Conservation (phyloP, 2,797 vertebrate genomes). For the Hippocampus kuda region DNA sequence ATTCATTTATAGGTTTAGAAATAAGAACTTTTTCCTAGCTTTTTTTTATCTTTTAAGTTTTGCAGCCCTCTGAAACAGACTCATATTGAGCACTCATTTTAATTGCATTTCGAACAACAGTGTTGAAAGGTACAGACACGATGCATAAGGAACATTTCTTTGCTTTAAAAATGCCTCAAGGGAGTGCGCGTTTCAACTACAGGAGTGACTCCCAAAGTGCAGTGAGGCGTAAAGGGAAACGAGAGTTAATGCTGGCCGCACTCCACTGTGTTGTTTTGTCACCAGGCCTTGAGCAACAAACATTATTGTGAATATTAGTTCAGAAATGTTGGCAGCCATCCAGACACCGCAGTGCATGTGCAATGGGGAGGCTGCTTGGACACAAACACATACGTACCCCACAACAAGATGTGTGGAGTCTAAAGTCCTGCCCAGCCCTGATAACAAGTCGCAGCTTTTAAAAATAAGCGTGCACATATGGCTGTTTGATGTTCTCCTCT, state of each 20-base stretch:
- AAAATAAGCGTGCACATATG: constrained; percentile 66
- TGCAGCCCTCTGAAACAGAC: too few relatives aligned
- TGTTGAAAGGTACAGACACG: background rate
- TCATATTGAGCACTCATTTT: background rate
- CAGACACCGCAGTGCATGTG: constrained; percentile 44
- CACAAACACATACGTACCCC: constrained; percentile 35
- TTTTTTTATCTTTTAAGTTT: too few relatives aligned
- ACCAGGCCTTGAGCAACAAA: constrained; percentile 46
- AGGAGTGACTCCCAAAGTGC: background rate
- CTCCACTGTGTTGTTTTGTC: constrained; percentile 55
- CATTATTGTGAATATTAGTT: constrained; percentile 62
- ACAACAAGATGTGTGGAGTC: constrained; percentile 65
- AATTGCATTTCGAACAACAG: background rate
- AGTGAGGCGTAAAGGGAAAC: constrained; percentile 24
- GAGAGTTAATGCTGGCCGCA: constrained; percentile 48
- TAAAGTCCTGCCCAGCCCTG: constrained; percentile 69
- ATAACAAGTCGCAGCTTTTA: constrained; percentile 69
- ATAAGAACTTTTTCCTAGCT: too few relatives aligned
- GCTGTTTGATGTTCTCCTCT: constrained; percentile 60
- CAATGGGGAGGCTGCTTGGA: constrained; percentile 39
- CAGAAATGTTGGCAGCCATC: constrained; percentile 59
- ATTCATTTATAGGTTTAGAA: too few relatives aligned
- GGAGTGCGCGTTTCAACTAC: constrained; percentile 5
- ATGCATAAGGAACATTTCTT: background rate
- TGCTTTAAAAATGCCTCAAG: constrained; percentile 1